Evolutionary conservation across 2,888 invertebrate genomes (phyloP).

Genomic region (Andrena fulva): DNA sequence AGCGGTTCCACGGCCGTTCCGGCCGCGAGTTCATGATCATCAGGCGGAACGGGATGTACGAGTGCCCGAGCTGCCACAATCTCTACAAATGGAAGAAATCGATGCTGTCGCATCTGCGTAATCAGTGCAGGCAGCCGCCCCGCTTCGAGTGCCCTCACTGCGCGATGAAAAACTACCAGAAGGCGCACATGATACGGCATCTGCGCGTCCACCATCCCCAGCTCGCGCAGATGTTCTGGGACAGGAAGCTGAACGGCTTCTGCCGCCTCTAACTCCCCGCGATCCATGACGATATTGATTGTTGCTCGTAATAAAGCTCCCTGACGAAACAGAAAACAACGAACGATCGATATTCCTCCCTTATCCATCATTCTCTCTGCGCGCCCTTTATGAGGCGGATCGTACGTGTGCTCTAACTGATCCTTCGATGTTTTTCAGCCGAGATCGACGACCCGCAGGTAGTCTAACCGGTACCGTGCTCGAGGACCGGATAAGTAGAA

Average conservation of each 20-base stretch:
- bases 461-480: not conserved
- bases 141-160: constrained; percentile 77
- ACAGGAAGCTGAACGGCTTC: constrained; percentile 58
- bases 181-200: constrained; percentile 75
- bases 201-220: constrained; percentile 70
- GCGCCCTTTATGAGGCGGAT: not conserved
- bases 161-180: constrained; percentile 76
- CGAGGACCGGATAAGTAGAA: too few relatives aligned
- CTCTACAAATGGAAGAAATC: constrained; percentile 78
- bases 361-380: not conserved
- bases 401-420: not conserved
- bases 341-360: not conserved
- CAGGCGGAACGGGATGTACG: constrained; percentile 63
- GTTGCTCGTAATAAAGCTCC: constrained; percentile 43
- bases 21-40: constrained; percentile 30
- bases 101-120: constrained; percentile 74
- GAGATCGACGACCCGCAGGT: not conserved
- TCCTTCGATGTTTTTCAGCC: constrained; percentile 32
- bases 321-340: constrained; percentile 9
- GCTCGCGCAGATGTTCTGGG: constrained; percentile 63
- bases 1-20: constrained; percentile 27
- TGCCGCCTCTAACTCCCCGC: constrained; percentile 34
- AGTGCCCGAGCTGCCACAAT: constrained; percentile 78
- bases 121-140: constrained; percentile 74
- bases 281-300: not conserved